Conservation (phyloP, 2,113 vertebrate genomes). For the Mustela nigripes region DNA sequence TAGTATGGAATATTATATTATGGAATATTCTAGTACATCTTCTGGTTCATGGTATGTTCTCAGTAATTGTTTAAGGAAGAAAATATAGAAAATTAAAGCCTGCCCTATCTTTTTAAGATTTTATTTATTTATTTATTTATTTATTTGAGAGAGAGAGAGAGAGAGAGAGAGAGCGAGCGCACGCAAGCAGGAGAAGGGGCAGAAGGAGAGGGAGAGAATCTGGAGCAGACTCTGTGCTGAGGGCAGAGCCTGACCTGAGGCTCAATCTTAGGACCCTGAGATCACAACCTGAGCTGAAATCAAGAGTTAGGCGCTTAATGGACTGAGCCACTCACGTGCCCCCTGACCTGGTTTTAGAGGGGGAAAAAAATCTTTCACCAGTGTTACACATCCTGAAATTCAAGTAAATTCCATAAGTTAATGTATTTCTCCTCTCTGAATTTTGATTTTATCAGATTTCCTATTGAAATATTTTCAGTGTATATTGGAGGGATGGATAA, state of each 20-base stretch:
- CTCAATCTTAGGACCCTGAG: too few relatives aligned
- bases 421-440: background rate
- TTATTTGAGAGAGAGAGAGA: too few relatives aligned
- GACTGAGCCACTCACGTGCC: too few relatives aligned
- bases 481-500: background rate
- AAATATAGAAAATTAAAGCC: background rate
- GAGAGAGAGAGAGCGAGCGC: too few relatives aligned
- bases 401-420: background rate
- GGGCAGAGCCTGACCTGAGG: too few relatives aligned
- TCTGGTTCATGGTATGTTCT: background rate
- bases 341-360: background rate
- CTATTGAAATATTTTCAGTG: background rate
- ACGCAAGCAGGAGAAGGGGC: too few relatives aligned
- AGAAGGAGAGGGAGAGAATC: too few relatives aligned
- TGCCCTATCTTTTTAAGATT: background rate
- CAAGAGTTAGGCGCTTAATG: too few relatives aligned
- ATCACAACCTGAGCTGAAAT: too few relatives aligned
- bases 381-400: background rate
- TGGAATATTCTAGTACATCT: background rate
- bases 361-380: background rate
- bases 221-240: too few relatives aligned
- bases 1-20: too few relatives aligned
- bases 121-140: too few relatives aligned
- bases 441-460: conserved; percentile 32
- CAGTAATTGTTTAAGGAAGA: background rate